Evolutionary conservation across 2,888 invertebrate species (phyloP).

Genomic region (Diabrotica balteata): DNA sequence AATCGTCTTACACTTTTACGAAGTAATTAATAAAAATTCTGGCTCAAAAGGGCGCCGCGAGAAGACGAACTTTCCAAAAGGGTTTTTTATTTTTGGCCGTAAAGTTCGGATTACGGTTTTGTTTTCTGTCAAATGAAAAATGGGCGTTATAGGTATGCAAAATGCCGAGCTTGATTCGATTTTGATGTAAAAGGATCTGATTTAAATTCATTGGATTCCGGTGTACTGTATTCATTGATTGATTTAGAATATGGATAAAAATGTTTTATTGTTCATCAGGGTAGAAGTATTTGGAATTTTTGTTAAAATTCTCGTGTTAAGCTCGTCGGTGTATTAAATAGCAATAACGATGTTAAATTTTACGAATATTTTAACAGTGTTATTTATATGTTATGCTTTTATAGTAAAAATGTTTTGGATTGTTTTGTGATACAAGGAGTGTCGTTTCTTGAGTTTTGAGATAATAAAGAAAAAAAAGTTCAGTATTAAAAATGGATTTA

Average conservation of each 20-base stretch:
- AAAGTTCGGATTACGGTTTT: slow-evolving; percentile 7
- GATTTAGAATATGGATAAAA: slow-evolving; percentile 23
- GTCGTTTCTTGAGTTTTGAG: too few species aligned
- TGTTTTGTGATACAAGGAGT: too few species aligned
- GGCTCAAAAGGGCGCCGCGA: not conserved
- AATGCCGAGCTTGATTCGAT: slow-evolving; percentile 15
- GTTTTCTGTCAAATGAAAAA: slow-evolving; percentile 16
- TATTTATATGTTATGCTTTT: too few species aligned
- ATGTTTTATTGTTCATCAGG: not conserved
- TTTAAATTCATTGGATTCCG: slow-evolving; percentile 22
- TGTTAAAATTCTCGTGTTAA: too few species aligned
- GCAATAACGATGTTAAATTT: too few species aligned
- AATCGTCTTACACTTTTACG: slow-evolving; percentile 17
- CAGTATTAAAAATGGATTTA: too few species aligned
- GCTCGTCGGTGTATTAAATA: too few species aligned
- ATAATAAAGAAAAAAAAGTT: too few species aligned
- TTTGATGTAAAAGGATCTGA: slow-evolving; percentile 19
- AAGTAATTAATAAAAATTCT: slow-evolving; percentile 16
- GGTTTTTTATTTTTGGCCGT: not conserved
- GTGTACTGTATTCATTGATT: slow-evolving; percentile 16
- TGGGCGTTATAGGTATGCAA: slow-evolving; percentile 11
- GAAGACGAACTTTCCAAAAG: not conserved
- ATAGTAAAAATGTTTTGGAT: too few species aligned
- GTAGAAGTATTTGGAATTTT: too few species aligned
- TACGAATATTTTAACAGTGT: too few species aligned